Conservation (phyloP, 2,888 invertebrate genomes). For the Notocelia uddmanniana region DNA sequence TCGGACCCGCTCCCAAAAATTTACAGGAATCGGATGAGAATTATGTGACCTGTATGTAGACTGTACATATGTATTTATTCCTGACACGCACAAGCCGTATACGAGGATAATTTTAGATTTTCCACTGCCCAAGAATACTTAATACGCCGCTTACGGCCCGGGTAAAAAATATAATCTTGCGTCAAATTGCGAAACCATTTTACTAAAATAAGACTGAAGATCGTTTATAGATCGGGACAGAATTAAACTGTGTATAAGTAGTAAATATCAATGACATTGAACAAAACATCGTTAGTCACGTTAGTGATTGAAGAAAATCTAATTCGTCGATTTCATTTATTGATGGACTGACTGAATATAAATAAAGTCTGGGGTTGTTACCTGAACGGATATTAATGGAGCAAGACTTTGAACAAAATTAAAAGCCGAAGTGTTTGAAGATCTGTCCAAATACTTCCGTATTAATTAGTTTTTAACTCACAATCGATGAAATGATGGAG, state of each 20-base stretch:
- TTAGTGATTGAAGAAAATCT: background rate
- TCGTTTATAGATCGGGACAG: background rate
- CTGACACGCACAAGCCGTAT: too few species aligned
- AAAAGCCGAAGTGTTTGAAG: constrained; percentile 8
- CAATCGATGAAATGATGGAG: constrained; percentile 4
- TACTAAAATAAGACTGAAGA: background rate
- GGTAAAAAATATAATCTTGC: too few species aligned
- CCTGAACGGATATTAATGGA: constrained; percentile 21
- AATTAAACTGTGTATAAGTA: background rate
- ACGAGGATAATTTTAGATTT: too few species aligned
- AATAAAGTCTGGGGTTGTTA: background rate
- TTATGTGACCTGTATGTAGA: too few species aligned
- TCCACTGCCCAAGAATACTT: too few species aligned
- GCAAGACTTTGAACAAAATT: constrained; percentile 10
- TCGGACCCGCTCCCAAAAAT: too few species aligned
- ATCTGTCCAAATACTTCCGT: constrained; percentile 1
- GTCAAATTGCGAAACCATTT: background rate
- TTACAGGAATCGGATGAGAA: too few species aligned
- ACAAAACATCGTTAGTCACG: background rate
- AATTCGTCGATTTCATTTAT: constrained; percentile 3
- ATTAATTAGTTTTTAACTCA: constrained; percentile 12
- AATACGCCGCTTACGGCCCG: background rate
- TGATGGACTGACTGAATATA: background rate
- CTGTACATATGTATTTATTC: too few species aligned
- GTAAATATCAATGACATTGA: background rate